These are phyloP conservation scores for Stegastes partitus DNA, from an alignment of 2,113 vertebrate species.

Conservation along the genomic window DNA sequence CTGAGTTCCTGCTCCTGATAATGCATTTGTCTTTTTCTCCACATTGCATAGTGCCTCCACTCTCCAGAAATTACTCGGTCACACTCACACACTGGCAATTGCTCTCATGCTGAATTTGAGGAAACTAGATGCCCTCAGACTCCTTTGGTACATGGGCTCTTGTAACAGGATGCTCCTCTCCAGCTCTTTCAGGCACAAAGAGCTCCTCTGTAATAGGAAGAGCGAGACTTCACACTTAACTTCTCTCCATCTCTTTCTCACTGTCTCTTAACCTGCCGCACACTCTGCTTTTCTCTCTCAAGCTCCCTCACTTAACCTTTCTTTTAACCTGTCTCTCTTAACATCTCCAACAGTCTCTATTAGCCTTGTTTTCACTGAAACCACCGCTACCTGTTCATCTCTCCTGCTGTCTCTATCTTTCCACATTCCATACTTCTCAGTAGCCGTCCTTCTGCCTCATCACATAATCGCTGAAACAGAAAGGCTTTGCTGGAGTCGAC, in stretches of 20 bases:
- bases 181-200: slow-evolving; percentile 38
- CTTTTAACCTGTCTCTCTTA: slow-evolving; percentile 37
- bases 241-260: slow-evolving; percentile 31
- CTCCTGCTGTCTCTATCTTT: not conserved
- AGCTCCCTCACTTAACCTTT: slow-evolving; percentile 57
- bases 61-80: slow-evolving; percentile 40
- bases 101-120: slow-evolving; percentile 37
- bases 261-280: slow-evolving; percentile 37
- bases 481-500: slow-evolving; percentile 36
- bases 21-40: slow-evolving; percentile 23
- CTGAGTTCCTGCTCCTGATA: slow-evolving; percentile 14
- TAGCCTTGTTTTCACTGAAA: slow-evolving; percentile 24
- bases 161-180: slow-evolving; percentile 51
- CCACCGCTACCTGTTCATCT: slow-evolving; percentile 4
- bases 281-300: slow-evolving; percentile 28
- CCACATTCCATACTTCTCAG: slow-evolving; percentile 2
- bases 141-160: slow-evolving; percentile 45
- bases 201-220: slow-evolving; percentile 47
- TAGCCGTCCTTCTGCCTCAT: slow-evolving; percentile 29
- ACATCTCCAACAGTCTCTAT: slow-evolving; percentile 49
- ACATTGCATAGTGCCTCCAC: slow-evolving; percentile 25
- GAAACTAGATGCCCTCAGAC: slow-evolving; percentile 30
- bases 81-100: slow-evolving; percentile 20
- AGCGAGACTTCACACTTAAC: slow-evolving; percentile 42
- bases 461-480: slow-evolving; percentile 62